phyloP scores from a whole-genome alignment of 2,888 invertebrate species.

The Octonoba sinensis region DNA sequence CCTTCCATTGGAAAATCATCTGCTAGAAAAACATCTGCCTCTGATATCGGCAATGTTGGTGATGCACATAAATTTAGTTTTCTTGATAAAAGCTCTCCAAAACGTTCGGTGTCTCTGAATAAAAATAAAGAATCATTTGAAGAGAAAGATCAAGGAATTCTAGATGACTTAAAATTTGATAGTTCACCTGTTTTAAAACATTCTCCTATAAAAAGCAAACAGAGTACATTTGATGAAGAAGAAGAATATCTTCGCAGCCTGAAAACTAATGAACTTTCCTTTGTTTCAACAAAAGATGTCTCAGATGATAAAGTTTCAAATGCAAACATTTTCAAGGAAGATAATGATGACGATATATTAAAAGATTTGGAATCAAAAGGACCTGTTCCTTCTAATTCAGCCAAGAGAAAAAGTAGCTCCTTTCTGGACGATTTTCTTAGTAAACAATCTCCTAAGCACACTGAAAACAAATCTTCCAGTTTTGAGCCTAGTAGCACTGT shows the following conservation, averaged over 20 bases:
- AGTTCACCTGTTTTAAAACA: neutral
- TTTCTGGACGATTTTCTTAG: constrained; percentile 50
- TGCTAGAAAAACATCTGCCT: too few species aligned
- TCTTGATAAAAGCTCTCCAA: neutral
- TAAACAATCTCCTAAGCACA: constrained; percentile 42
- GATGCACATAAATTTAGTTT: neutral
- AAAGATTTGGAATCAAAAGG: constrained; percentile 12
- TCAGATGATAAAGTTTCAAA: too few species aligned
- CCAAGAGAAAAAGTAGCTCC: constrained; percentile 17
- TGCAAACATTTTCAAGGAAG: neutral
- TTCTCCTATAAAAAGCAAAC: too few species aligned
- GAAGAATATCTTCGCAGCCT: too few species aligned
- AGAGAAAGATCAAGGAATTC: neutral
- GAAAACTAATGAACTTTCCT: too few species aligned
- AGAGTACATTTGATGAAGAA: too few species aligned
- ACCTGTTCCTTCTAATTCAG: neutral
- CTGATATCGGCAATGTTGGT: too few species aligned
- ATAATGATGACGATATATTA: constrained; percentile 26
- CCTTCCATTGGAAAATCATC: too few species aligned
- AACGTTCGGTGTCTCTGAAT: neutral
- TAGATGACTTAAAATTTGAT: neutral
- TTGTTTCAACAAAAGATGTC: too few species aligned
- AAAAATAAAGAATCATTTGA: neutral
- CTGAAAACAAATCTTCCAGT: constrained; percentile 8
- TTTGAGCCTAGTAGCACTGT: neutral